phyloP scores from a whole-genome alignment of 2,888 invertebrate species.

The Molanna angustata region DNA sequence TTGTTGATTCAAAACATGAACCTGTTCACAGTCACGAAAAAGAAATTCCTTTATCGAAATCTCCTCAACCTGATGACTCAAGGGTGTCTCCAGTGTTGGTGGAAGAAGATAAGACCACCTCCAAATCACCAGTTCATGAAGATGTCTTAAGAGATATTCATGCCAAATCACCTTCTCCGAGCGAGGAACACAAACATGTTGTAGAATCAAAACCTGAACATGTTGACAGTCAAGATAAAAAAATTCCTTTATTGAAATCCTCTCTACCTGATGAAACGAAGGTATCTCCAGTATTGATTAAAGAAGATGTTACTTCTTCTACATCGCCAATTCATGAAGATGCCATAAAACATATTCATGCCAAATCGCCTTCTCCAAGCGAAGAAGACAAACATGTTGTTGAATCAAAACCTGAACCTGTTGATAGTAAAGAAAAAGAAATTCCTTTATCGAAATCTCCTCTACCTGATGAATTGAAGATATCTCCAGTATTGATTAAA shows the following conservation, averaged over 20 bases:
- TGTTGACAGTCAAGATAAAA: background rate
- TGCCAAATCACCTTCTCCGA: background rate
- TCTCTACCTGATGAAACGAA: background rate
- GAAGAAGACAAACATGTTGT: no score
- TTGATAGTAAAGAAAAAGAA: no score
- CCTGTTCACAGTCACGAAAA: no score
- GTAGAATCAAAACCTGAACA: background rate
- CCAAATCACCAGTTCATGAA: conserved; percentile 5
- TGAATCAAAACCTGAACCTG: no score
- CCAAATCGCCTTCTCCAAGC: no score
- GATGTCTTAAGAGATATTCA: background rate
- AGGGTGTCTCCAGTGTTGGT: no score
- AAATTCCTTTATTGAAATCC: background rate
- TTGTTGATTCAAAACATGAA: background rate
- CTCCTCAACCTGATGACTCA: no score
- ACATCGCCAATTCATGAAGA: background rate
- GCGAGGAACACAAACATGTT: background rate
- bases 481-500: no score
- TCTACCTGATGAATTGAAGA: no score
- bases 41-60: no score
- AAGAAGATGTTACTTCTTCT: background rate
- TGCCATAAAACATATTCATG: no score
- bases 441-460: no score
- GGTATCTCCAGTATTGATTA: background rate
- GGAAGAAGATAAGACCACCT: conserved; percentile 2